Evolutionary conservation across 2,888 invertebrate species (phyloP).

Genomic region (Shargacucullia verbasci): DNA sequence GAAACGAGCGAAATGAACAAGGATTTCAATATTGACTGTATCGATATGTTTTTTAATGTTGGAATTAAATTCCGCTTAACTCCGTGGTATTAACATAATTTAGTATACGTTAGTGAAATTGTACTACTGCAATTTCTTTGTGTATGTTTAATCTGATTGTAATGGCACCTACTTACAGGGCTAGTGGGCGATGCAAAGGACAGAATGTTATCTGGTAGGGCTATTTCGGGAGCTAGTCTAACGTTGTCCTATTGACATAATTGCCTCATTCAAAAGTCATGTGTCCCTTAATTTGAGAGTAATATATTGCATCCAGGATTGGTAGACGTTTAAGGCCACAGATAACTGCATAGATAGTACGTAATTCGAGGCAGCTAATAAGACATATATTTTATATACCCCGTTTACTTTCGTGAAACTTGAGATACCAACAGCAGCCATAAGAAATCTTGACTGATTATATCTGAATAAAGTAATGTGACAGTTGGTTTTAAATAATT

Average conservation of each 20-base stretch:
- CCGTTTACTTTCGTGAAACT: neutral
- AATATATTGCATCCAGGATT: neutral
- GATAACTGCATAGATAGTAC: no score
- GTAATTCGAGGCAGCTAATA: no score
- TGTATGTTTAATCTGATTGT: conserved; percentile 28
- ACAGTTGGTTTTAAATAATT: conserved; percentile 40
- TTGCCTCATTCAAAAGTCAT: conserved; percentile 30
- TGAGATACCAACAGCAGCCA: conserved; percentile 12
- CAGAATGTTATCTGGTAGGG: conserved; percentile 37
- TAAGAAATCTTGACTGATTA: conserved; percentile 34
- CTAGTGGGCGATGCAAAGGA: conserved; percentile 44
- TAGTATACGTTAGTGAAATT: conserved; percentile 4
- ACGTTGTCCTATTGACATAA: conserved; percentile 31
- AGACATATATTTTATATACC: no score
- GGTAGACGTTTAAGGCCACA: neutral
- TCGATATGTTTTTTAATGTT: no score
- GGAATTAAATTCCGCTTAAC: no score
- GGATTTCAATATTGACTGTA: no score
- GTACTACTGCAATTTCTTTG: conserved; percentile 32
- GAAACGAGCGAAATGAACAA: no score
- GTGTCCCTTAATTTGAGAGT: neutral
- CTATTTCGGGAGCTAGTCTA: conserved; percentile 37
- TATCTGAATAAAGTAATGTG: conserved; percentile 37
- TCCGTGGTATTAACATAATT: neutral
- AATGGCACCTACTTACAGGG: conserved; percentile 35